Evolutionary conservation across 92 coral and sea anemone genomes (phyloP), one percentile per base, ranked within the genome.

Genomic region (Parazoanthus darwini): DNA sequence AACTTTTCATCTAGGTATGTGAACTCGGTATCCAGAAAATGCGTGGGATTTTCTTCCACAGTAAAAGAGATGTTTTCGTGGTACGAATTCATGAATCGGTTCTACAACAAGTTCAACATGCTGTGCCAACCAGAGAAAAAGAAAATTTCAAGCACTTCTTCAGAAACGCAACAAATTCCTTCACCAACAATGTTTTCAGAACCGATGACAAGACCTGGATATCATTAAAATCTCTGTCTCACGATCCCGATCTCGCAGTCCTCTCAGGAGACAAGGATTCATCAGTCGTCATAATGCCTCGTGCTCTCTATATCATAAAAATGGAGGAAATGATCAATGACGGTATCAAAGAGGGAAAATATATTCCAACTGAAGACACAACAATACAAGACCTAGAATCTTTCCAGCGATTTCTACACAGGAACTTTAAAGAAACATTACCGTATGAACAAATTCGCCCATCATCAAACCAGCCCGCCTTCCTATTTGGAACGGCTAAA

Each of bases 321-420:
- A 58, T 87, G 83, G 84, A 78, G 59, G 77, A 48, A 18, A 37
- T 87, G 79, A 87, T 88, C 16, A 33, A 88, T 33, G 90, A 88
- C 66, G 87, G 90, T 51, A 88, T 88, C 56, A 82, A 80, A 88
- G 90, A 88, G 39, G 88, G 90, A 65, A 88, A 88, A 88, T 88
- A 88, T 43, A 66, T 63, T 39, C 22, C 43, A 88, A 88, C 88
- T 23, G 70, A 56, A 66, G 88, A 80, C 22, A 81, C 90, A 59
- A 87, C 86, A 75, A 20, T 81, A 15, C 59, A 29, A 77, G 67
- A 72, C 79, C 82, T 75, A 76, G 59, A n/a, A 35, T 87, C 85
- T 51, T 87, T 87, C 56, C 75, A 88, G 56, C n/a, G 36, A 23
- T 81, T 88, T 65, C 88, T 81, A 71, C 88, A 81, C 46, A 51